Base-by-base conservation (phyloP, 2,888 invertebrate species). In the Tineola bisselliella region DNA sequence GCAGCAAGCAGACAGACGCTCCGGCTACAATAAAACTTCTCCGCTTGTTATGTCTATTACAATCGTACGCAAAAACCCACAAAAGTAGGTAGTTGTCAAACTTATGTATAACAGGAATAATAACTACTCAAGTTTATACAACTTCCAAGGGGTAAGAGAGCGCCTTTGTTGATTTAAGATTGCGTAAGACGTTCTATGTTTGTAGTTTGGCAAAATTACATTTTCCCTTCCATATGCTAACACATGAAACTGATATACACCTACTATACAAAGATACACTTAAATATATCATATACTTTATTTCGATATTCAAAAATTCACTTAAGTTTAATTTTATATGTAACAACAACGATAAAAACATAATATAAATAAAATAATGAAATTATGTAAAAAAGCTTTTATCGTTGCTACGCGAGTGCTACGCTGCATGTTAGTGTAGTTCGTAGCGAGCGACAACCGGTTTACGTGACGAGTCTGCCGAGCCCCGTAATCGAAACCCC, bases 321-420 rank as follows among this genome's bases (percentile, higher is more conserved):
- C n/a, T 25, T 25, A 4, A 25, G 25, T 25, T 25, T 25, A 25
- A 25, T 25, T 25, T 25, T 25, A 2, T 25, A 25, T 6, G 25
- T 25, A 25, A 6, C 25, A 25, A 25, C 25, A 25, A 25, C 6
- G 2, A n/a, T n/a, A n/a, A n/a, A 25, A 25, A 25, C 25, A 6
- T 25, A 25, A 6, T 25, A 25, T 25, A 25, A 65, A 65, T 62
- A 44, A 65, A 61, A 65, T 65, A 65, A 66, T 64, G 66, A 66
- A 61, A 63, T 65, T 65, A 52, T 60, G 12, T 38, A 54, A n/a
- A 56, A 62, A 59, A 61, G 33, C 61, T 33, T 62, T 64, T 25
- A 25, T 48, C 48, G 15, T 13, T 11, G 59, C 59, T 44, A 44
- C 59, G 59, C 33, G 58, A 31, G 33, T 15, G 64, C 64, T 63